A percentile compares a stretch with the other conserved stretches of the same genome.
Conservation (phyloP, 2,113 vertebrate genomes). For the Lipotes vexillifer region DNA sequence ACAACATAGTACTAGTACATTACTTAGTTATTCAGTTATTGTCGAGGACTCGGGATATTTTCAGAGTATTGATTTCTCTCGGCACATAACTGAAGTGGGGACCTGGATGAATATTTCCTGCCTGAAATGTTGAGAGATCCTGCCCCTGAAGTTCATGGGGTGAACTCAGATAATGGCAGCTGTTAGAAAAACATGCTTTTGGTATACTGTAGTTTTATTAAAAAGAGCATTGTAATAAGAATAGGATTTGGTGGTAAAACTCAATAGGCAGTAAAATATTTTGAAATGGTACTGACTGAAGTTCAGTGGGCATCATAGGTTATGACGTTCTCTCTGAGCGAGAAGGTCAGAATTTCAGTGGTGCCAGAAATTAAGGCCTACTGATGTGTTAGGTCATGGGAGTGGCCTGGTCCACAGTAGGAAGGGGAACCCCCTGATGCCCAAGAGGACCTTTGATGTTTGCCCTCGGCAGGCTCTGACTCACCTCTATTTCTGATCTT, state of each 20-base stretch:
- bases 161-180: background rate
- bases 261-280: background rate
- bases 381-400: conserved; percentile 25
- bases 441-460: conserved; percentile 47
- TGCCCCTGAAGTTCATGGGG: background rate
- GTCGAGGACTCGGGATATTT: background rate
- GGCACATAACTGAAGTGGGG: background rate
- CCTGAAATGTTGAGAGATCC: background rate
- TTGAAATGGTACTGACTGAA: background rate
- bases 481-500: conserved; percentile 48
- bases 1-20: background rate
- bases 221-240: background rate
- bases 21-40: background rate
- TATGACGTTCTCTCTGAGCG: background rate
- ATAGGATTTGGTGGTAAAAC: background rate
- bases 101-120: background rate
- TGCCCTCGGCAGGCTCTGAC: background rate
- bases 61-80: background rate
- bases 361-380: background rate
- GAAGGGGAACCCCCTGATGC: background rate
- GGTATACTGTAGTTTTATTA: background rate
- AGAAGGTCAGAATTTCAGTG: background rate
- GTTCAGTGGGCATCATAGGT: background rate
- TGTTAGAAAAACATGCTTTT: background rate
- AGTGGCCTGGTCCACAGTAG: background rate